phyloP scores from a whole-genome alignment of 2,113 vertebrate genomes.

The Varanus salvator region DNA sequence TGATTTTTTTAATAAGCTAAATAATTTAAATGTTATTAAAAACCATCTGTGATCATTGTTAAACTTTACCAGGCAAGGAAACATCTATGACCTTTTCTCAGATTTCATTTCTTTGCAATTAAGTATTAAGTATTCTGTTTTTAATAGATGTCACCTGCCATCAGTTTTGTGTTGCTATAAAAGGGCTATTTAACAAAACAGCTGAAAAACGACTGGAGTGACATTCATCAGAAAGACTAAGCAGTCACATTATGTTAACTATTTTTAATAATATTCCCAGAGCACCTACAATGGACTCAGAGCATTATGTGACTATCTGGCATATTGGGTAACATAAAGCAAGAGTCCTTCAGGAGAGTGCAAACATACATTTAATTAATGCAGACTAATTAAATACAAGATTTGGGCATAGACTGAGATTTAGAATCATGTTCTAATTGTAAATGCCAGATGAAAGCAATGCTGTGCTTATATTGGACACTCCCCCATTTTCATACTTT shows the following conservation, averaged over 20 bases:
- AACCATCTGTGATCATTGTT: slow-evolving; percentile 2
- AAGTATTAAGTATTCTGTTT: slow-evolving; percentile 25
- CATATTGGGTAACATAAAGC: not conserved
- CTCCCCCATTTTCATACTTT: too few species aligned
- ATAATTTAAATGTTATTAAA: not conserved
- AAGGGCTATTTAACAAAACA: not conserved
- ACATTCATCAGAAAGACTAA: not conserved
- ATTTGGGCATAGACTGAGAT: not conserved
- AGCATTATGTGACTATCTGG: not conserved
- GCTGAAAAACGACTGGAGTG: not conserved
- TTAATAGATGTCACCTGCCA: not conserved
- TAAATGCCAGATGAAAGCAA: not conserved
- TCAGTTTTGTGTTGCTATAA: slow-evolving; percentile 8
- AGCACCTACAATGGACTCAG: not conserved
- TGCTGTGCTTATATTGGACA: not conserved
- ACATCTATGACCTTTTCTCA: slow-evolving; percentile 5
- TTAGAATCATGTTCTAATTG: not conserved
- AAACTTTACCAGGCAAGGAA: slow-evolving; percentile 1
- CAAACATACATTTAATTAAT: not conserved
- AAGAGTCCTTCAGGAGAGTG: not conserved
- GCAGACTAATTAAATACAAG: not conserved
- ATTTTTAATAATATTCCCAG: not conserved
- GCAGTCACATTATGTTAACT: not conserved
- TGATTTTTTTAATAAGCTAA: slow-evolving; percentile 20
- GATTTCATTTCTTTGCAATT: slow-evolving; percentile 13